A percentile compares a stretch with the other conserved stretches of the same genome.
Evolutionary conservation across 2,113 vertebrate genomes (phyloP).

Genomic region (Aramus guarauna): DNA sequence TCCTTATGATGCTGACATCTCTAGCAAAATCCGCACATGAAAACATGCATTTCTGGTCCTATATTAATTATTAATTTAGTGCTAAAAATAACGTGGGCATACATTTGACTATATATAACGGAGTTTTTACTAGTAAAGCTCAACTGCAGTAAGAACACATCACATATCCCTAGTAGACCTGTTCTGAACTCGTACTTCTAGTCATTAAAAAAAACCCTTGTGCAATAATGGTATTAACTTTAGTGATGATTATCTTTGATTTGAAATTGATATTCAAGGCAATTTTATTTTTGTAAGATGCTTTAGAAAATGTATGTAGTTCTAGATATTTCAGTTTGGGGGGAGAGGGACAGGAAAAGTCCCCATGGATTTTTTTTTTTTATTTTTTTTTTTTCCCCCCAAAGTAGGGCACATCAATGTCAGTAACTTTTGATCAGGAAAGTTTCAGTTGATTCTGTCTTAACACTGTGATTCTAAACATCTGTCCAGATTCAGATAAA

Average conservation of each 20-base stretch:
- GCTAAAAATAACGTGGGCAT: neutral
- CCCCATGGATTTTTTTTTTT: neutral
- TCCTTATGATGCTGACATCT: neutral
- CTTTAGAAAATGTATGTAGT: neutral
- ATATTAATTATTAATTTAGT: neutral
- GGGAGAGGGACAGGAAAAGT: neutral
- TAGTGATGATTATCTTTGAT: neutral
- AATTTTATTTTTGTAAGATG: neutral
- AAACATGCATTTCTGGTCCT: neutral
- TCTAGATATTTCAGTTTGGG: neutral
- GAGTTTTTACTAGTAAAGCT: neutral
- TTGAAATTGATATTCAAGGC: neutral
- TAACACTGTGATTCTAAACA: neutral
- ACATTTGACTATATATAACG: neutral
- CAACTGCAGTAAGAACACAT: neutral
- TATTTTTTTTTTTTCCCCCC: neutral
- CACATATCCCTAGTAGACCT: neutral
- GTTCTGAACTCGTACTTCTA: neutral
- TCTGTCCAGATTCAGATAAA: neutral
- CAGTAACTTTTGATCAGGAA: neutral
- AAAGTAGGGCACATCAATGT: neutral
- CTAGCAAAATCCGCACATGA: neutral
- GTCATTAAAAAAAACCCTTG: neutral
- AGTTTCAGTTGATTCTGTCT: neutral
- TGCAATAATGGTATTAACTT: neutral